These are phyloP conservation scores for Rachycentron canadum DNA, from an alignment of 2,797 vertebrate genomes.

Conservation along the genomic window DNA sequence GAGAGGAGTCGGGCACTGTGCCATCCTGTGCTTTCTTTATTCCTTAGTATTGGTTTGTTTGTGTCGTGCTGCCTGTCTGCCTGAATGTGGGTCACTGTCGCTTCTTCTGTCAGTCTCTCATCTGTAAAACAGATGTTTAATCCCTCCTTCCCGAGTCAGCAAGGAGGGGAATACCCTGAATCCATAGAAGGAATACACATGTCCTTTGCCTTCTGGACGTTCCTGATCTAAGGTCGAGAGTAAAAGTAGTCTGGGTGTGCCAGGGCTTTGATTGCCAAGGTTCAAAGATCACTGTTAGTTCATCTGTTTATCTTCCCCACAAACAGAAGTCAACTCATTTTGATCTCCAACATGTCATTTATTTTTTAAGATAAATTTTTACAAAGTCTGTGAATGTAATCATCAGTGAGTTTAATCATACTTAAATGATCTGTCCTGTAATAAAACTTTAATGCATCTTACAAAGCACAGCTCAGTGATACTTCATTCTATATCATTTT, in stretches of 20 bases:
- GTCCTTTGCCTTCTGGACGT: constrained; percentile 6
- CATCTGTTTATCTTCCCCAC: constrained; percentile 25
- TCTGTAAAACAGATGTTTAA: constrained; percentile 44
- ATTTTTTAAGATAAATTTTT: background rate
- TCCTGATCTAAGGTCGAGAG: constrained; percentile 13
- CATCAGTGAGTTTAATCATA: background rate
- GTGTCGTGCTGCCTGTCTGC: background rate
- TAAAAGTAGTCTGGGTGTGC: constrained; percentile 24
- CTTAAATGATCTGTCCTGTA: background rate
- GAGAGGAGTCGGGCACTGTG: background rate
- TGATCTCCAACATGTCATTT: background rate
- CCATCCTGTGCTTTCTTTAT: background rate
- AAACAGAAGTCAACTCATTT: background rate
- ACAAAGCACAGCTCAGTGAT: background rate
- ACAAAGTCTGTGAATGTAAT: background rate
- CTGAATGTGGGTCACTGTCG: constrained; percentile 20
- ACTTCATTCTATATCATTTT: background rate
- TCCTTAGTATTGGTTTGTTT: background rate
- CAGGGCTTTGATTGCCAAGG: constrained; percentile 27
- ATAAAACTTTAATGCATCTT: background rate
- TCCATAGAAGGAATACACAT: constrained; percentile 28
- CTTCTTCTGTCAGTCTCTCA: constrained; percentile 2
- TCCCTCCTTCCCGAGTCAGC: constrained; percentile 26
- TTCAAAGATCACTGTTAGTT: constrained; percentile 33
- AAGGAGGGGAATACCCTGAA: constrained; percentile 46